These are phyloP conservation scores for Lamellibrachia satsuma DNA, from an alignment of 2,888 invertebrate species.

Conservation along the genomic window DNA sequence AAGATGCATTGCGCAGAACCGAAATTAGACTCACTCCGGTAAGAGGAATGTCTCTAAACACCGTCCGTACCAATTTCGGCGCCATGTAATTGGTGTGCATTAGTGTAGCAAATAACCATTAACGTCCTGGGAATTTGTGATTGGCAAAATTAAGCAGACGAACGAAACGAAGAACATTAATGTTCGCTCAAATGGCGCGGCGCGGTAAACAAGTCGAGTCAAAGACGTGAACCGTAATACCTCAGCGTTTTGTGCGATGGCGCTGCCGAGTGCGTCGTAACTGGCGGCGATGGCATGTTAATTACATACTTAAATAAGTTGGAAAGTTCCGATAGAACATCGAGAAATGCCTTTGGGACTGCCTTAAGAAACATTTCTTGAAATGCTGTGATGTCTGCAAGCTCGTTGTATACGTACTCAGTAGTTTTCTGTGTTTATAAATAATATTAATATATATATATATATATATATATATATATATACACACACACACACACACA, in stretches of 20 bases:
- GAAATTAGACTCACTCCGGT: neutral
- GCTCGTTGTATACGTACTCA: too few relatives aligned
- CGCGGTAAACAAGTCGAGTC: neutral
- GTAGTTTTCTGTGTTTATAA: too few relatives aligned
- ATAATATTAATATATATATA: too few relatives aligned
- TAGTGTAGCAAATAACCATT: slow-evolving; percentile 11
- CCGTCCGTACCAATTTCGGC: neutral
- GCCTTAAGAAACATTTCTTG: too few relatives aligned
- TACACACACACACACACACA: too few relatives aligned
- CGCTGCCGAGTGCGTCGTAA: neutral
- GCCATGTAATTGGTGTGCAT: neutral
- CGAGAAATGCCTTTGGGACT: too few relatives aligned
- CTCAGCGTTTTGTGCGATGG: neutral
- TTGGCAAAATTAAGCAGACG: slow-evolving; percentile 13
- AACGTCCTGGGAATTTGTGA: neutral
- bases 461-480: too few relatives aligned
- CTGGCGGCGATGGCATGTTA: neutral
- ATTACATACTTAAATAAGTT: too few relatives aligned
- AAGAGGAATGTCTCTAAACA: neutral
- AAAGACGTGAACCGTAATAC: neutral
- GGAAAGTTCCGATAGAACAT: too few relatives aligned
- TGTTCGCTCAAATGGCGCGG: neutral
- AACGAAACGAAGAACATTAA: neutral
- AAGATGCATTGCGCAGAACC: neutral
- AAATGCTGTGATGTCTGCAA: too few relatives aligned